A percentile compares a stretch with the other conserved stretches of the same genome.
phyloP scores from a whole-genome alignment of 2,797 vertebrate genomes.

The Melanotaenia maccullochi region DNA sequence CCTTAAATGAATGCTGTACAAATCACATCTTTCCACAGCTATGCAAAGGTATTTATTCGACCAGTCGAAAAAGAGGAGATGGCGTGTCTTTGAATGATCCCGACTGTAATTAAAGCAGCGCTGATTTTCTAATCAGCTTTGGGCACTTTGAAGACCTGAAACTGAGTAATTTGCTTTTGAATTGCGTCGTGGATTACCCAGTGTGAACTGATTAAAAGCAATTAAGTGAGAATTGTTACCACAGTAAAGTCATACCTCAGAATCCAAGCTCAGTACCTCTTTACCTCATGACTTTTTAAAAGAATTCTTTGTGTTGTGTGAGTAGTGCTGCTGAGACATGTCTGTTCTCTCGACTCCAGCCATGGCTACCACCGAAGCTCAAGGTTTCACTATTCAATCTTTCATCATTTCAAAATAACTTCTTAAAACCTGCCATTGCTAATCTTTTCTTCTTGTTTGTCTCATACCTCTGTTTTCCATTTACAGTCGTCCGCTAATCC shows the following conservation, averaged over 20 bases:
- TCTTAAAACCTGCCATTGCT: conserved; percentile 9
- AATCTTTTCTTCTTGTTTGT: conserved; percentile 8
- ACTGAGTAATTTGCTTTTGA: conserved; percentile 38
- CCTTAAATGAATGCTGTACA: conserved; percentile 36
- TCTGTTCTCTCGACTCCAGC: conserved; percentile 65
- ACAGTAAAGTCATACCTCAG: background rate
- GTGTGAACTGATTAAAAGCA: conserved; percentile 21
- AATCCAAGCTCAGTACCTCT: background rate
- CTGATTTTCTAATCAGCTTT: conserved; percentile 32
- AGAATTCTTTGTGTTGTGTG: conserved; percentile 7
- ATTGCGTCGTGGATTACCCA: conserved; percentile 18
- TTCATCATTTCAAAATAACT: conserved; percentile 18
- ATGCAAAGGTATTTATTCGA: conserved; percentile 45
- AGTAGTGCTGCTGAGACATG: conserved; percentile 44
- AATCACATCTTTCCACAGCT: conserved; percentile 51
- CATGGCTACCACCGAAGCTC: conserved; percentile 59
- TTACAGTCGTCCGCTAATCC: background rate
- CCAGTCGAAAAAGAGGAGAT: conserved; percentile 22
- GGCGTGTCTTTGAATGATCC: conserved; percentile 15
- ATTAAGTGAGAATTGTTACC: conserved; percentile 25
- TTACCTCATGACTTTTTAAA: background rate
- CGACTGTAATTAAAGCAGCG: conserved; percentile 25
- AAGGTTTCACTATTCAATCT: conserved; percentile 76
- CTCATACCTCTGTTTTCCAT: conserved; percentile 4
- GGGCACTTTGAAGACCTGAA: conserved; percentile 7